Evolutionary conservation across 2,113 vertebrate genomes (phyloP), one percentile per base, ranked within the genome.

Genomic region (Myrmophylax atrothorax): DNA sequence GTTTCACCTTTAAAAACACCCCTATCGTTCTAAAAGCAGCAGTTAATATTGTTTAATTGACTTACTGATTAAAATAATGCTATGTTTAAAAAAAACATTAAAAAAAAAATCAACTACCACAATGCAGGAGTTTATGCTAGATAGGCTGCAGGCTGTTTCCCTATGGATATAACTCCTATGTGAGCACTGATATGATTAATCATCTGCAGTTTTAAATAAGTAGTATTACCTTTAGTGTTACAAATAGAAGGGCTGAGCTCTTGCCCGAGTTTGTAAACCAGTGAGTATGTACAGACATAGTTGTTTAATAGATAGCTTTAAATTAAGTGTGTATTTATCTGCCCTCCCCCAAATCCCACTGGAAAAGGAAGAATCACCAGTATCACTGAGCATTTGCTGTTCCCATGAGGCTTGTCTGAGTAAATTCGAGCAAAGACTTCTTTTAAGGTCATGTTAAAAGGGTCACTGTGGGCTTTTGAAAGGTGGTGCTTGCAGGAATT

Each of bases 11-110:
- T 96, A 98, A 96, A 96, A 90, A 94, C 78, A 5, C 13, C 31
- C 60, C 66, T 59, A 93, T 76, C 31, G 69, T 89, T 97, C 93
- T 97, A 97, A 93, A 97, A 97, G 96, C 95, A 97, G 97, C 87
- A 94, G 79, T 97, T 82, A 95, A 96, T 96, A 96, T 95, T 95
- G 87, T 96, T 90, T 95, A 94, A 96, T 95, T 93, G 94, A 96
- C 42, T 97, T 95, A 96, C 58, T 90, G 95, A 96, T 95, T 95
- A 97, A 97, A 97, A 97, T 90, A 97, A 97, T 66, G 84, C 90
- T 94, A 69, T 93, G 62, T 91, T 87, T 68, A 59, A 40, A 88
- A 89, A 73, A 95, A 93, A 93, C 87, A 93, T 9, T 46, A 25
- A 56, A 25, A 59, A 25, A 59, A 84, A 91, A 87, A 76, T 80